A percentile compares a stretch with the other conserved stretches of the same genome.
Conservation (phyloP, 30 jellyfish, hydroid and myxozoan genomes). For the Aurelia coerulea region DNA sequence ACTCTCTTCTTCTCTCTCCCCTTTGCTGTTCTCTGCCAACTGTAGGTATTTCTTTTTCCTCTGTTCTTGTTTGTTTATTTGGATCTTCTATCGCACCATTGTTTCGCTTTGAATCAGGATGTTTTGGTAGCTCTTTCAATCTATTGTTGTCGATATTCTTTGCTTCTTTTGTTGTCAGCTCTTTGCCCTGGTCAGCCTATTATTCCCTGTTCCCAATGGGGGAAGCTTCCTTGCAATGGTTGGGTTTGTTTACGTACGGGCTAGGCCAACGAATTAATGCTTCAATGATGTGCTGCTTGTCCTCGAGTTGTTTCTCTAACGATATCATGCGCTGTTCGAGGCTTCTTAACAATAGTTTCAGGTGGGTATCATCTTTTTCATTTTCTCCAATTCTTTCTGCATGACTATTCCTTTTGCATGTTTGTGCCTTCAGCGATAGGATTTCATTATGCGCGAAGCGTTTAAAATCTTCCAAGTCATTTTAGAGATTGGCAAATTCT, state of each 20-base stretch:
- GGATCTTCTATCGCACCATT: not conserved
- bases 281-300: no score
- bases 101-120: no score
- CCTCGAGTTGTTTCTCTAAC: no score
- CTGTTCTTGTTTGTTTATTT: not conserved
- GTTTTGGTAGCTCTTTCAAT: no score
- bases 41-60: not conserved
- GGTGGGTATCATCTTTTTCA: not conserved
- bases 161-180: not conserved
- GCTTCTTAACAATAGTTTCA: no score
- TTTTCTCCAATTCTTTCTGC: slow-evolving; percentile 4
- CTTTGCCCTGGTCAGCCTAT: slow-evolving; percentile 1
- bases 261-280: no score
- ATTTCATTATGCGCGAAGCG: slow-evolving; percentile 33
- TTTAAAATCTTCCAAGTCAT: slow-evolving; percentile 20
- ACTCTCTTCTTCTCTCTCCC: not conserved
- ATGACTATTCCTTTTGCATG: slow-evolving; percentile 3
- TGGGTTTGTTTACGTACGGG: no score
- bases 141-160: no score
- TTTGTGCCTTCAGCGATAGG: slow-evolving; percentile 35
- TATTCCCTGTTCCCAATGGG: not conserved
- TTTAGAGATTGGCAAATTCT: slow-evolving; percentile 14
- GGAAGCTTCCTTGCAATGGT: not conserved
- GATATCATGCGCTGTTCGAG: no score
- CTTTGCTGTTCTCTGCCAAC: not conserved